phyloP scores from a whole-genome alignment of 2,113 vertebrate species.

The Edolisoma coerulescens region DNA sequence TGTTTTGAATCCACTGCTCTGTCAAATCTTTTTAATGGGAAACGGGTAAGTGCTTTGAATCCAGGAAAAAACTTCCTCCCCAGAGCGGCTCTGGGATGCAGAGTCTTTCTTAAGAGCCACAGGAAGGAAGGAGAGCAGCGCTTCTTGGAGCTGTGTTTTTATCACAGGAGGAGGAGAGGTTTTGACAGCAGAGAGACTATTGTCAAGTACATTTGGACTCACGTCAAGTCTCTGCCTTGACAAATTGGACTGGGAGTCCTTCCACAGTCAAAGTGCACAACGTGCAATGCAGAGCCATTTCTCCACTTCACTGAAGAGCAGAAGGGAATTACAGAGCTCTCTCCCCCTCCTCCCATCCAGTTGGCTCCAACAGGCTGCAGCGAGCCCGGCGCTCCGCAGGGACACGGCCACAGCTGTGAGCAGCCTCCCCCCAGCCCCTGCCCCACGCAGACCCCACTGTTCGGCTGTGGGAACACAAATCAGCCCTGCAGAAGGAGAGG shows the following conservation, averaged over 20 bases:
- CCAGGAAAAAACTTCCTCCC: neutral
- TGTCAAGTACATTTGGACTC: conserved; percentile 38
- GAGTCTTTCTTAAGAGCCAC: neutral
- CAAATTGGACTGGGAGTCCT: conserved; percentile 18
- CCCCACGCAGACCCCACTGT: neutral
- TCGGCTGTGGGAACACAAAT: neutral
- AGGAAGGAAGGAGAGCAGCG: conserved; percentile 11
- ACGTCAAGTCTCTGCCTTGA: neutral
- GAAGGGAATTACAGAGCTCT: neutral
- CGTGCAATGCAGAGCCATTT: neutral
- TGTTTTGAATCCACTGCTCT: neutral
- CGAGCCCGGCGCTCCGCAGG: neutral
- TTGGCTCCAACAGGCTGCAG: neutral
- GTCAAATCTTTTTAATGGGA: neutral
- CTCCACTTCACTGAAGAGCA: neutral
- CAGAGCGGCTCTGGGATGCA: neutral
- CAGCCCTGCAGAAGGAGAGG: neutral
- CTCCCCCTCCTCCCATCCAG: neutral
- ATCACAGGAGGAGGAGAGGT: neutral
- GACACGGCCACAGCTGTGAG: neutral
- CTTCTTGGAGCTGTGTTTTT: conserved; percentile 25
- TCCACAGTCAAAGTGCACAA: neutral
- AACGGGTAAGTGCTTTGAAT: neutral
- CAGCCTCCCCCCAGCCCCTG: neutral
- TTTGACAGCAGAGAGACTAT: conserved; percentile 32